Conservation (phyloP, 2,888 invertebrate genomes). For the Odontomyia ornata region DNA sequence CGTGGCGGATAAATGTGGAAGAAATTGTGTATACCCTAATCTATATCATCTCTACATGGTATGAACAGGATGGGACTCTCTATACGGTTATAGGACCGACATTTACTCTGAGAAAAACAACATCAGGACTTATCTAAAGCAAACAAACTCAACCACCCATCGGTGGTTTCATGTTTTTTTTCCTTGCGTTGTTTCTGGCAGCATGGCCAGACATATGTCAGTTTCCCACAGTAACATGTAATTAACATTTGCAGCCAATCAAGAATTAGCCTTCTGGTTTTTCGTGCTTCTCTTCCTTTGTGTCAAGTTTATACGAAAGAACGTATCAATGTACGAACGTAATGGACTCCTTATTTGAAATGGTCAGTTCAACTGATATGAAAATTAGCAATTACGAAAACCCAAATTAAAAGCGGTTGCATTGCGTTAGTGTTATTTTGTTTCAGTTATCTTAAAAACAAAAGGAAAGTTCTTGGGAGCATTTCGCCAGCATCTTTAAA, state of each 20-base stretch:
- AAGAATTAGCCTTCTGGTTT: slow-evolving; percentile 46
- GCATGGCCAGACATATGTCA: slow-evolving; percentile 46
- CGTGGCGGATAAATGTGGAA: neutral
- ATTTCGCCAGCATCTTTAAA: neutral
- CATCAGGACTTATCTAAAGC: slow-evolving; percentile 44
- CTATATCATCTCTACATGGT: neutral
- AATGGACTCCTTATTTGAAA: too few species aligned
- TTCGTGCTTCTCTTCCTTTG: slow-evolving; percentile 17
- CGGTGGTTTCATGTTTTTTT: slow-evolving; percentile 41
- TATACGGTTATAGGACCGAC: slow-evolving; percentile 11
- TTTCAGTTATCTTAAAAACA: neutral
- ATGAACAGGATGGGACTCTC: neutral
- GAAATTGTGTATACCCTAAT: slow-evolving; percentile 14
- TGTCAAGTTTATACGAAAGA: neutral
- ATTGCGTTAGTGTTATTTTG: too few species aligned
- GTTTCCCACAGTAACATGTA: slow-evolving; percentile 49
- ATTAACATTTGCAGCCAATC: slow-evolving; percentile 49
- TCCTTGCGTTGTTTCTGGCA: slow-evolving; percentile 41
- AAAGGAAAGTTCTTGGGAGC: neutral
- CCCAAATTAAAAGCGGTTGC: too few species aligned
- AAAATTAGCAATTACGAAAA: too few species aligned
- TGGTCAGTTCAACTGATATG: too few species aligned
- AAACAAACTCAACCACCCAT: slow-evolving; percentile 44
- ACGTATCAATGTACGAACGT: neutral
- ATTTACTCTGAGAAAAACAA: slow-evolving; percentile 43